These are phyloP conservation scores for Agrotis clavis DNA, from an alignment of 2,888 invertebrate species.

Conservation along the genomic window DNA sequence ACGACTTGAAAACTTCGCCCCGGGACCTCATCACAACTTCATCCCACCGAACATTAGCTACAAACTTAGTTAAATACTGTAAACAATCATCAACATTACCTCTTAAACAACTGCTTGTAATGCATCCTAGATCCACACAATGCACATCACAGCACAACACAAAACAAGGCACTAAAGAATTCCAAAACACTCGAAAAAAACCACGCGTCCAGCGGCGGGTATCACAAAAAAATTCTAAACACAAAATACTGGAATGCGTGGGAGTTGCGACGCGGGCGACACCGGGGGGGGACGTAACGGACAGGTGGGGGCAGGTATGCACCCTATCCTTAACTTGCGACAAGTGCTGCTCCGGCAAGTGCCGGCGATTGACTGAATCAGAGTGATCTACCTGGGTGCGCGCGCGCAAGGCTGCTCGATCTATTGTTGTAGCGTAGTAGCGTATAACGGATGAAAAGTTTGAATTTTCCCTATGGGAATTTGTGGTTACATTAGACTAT, in stretches of 20 bases:
- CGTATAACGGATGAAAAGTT: conserved; percentile 60
- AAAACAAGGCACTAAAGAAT: conserved; percentile 70
- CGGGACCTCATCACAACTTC: conserved; percentile 38
- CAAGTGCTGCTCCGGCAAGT: conserved; percentile 76
- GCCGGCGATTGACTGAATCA: conserved; percentile 71
- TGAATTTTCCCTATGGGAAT: conserved; percentile 62
- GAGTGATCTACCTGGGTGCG: conserved; percentile 68
- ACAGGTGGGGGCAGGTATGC: conserved; percentile 65
- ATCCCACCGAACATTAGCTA: conserved; percentile 5
- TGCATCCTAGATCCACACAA: conserved; percentile 81
- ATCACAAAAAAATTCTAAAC: conserved; percentile 81
- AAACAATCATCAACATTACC: conserved; percentile 73
- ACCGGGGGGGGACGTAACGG: conserved; percentile 49
- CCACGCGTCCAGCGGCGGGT: conserved; percentile 77
- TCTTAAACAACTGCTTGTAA: conserved; percentile 88
- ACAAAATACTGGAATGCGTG: conserved; percentile 75
- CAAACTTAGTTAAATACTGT: conserved; percentile 21
- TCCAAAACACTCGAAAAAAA: conserved; percentile 61
- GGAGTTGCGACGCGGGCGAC: conserved; percentile 75
- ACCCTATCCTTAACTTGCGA: conserved; percentile 64
- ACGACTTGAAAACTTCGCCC: conserved; percentile 45
- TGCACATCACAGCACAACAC: conserved; percentile 75
- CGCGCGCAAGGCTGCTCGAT: conserved; percentile 62
- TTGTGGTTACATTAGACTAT: conserved; percentile 33
- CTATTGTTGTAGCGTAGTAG: conserved; percentile 33